Percentiles rank a stretch among this genome's conserved stretches.
Evolutionary conservation across 2,113 vertebrate genomes (phyloP).

Genomic region (Orthonyx spaldingii): DNA sequence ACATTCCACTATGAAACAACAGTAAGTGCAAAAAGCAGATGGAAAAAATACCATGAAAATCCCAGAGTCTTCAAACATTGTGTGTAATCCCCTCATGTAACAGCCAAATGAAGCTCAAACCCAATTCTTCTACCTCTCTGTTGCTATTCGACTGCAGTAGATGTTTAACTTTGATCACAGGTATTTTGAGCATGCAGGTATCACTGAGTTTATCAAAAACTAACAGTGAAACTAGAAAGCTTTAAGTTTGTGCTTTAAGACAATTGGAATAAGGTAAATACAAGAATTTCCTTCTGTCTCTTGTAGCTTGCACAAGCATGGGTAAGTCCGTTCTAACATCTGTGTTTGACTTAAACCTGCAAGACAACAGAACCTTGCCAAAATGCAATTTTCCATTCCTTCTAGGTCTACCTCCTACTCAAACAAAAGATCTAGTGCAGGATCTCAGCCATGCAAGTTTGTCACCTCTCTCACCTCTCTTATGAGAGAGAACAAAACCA

Average conservation of each 20-base stretch:
- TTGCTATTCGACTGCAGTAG: background rate
- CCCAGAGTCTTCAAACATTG: background rate
- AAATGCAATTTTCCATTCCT: background rate
- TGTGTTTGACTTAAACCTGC: background rate
- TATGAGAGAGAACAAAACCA: background rate
- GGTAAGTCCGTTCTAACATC: background rate
- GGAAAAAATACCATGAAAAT: conserved; percentile 28
- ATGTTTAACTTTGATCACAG: background rate
- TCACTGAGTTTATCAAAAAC: background rate
- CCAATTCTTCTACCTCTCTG: background rate
- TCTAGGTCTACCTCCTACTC: background rate
- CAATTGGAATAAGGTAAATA: background rate
- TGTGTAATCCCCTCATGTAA: background rate
- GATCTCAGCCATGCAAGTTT: background rate
- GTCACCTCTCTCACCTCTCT: background rate
- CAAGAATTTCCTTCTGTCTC: background rate
- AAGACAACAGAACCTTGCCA: background rate
- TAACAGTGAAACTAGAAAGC: background rate
- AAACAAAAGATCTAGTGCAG: background rate
- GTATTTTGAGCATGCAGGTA: background rate
- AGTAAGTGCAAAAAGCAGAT: conserved; percentile 53
- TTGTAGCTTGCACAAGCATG: background rate
- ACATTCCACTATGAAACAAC: conserved; percentile 57
- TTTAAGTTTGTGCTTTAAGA: background rate
- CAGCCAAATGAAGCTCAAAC: background rate